These are phyloP conservation scores for Drosophila yooni DNA, from an alignment of 2,888 invertebrate species.

Conservation along the genomic window DNA sequence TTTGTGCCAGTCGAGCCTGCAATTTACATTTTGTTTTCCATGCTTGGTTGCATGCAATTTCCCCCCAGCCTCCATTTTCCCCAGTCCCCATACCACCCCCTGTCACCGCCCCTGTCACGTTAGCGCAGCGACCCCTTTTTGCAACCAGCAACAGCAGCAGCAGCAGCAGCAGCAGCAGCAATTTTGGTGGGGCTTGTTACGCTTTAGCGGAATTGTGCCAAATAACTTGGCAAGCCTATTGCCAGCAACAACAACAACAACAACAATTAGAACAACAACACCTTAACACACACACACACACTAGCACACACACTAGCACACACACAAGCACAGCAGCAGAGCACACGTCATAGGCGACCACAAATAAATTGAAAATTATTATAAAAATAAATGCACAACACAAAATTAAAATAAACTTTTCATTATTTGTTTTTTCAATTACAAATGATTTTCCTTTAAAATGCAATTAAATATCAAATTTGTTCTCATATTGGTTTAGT, in stretches of 20 bases:
- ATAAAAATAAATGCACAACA: conserved; percentile 34
- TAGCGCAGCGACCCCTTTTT: conserved; percentile 25
- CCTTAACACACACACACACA: neutral
- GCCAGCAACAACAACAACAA: conserved; percentile 30
- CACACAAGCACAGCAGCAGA: conserved; percentile 6
- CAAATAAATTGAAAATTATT: conserved; percentile 35
- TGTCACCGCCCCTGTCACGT: neutral
- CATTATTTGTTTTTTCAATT: conserved; percentile 10
- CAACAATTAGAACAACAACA: conserved; percentile 24
- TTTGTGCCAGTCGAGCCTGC: conserved; percentile 46
- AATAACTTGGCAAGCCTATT: conserved; percentile 73
- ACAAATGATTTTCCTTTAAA: neutral
- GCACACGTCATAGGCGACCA: conserved; percentile 29
- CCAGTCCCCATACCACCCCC: neutral
- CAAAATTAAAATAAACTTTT: conserved; percentile 27
- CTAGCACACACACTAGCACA: neutral
- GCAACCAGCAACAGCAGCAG: conserved; percentile 1
- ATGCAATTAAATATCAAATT: neutral
- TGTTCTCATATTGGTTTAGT: neutral
- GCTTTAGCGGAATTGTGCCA: conserved; percentile 77
- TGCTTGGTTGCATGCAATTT: conserved; percentile 58
- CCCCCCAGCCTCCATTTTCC: neutral
- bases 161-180: neutral
- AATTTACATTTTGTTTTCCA: conserved; percentile 74
- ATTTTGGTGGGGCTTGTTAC: conserved; percentile 64